phyloP scores from a whole-genome alignment of 2,797 vertebrate species.

The Synanceia verrucosa region DNA sequence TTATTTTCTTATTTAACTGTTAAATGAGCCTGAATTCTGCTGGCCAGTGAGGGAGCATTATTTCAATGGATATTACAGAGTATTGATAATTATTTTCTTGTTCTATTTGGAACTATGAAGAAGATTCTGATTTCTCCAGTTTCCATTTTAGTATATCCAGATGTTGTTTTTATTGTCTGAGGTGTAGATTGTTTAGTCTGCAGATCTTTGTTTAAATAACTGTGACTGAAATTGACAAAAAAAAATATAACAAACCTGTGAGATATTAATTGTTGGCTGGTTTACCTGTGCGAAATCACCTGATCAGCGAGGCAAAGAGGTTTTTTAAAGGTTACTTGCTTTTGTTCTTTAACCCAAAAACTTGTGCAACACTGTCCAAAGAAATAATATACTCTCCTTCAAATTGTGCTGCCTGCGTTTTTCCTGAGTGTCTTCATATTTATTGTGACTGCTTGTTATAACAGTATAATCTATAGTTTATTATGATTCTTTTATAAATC shows the following conservation, averaged over 20 bases:
- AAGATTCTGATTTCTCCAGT: conserved; percentile 35
- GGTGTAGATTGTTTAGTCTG: conserved; percentile 57
- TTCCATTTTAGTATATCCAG: conserved; percentile 37
- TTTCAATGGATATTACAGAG: conserved; percentile 55
- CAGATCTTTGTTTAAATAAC: conserved; percentile 49
- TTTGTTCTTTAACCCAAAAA: conserved; percentile 42
- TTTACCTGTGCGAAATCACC: conserved; percentile 33
- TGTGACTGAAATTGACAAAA: conserved; percentile 45
- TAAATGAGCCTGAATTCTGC: conserved; percentile 80
- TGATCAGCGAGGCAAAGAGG: conserved; percentile 11
- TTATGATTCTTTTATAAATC: background rate
- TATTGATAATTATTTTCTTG: conserved; percentile 39
- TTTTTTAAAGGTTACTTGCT: conserved; percentile 33
- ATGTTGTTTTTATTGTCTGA: conserved; percentile 55
- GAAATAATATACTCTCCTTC: conserved; percentile 50
- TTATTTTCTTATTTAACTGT: conserved; percentile 83
- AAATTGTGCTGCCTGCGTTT: conserved; percentile 33
- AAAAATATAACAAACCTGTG: conserved; percentile 23
- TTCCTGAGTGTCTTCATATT: conserved; percentile 23
- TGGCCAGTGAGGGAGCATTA: conserved; percentile 78
- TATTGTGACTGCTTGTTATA: conserved; percentile 1
- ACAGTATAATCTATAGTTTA: background rate
- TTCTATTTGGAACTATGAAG: conserved; percentile 32
- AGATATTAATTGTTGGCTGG: conserved; percentile 21
- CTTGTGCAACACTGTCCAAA: conserved; percentile 53